Evolutionary conservation across 1,140 invertebrate genomes (phyloP), one percentile per base, ranked within the genome.

Genomic region (Cepaea nemoralis): DNA sequence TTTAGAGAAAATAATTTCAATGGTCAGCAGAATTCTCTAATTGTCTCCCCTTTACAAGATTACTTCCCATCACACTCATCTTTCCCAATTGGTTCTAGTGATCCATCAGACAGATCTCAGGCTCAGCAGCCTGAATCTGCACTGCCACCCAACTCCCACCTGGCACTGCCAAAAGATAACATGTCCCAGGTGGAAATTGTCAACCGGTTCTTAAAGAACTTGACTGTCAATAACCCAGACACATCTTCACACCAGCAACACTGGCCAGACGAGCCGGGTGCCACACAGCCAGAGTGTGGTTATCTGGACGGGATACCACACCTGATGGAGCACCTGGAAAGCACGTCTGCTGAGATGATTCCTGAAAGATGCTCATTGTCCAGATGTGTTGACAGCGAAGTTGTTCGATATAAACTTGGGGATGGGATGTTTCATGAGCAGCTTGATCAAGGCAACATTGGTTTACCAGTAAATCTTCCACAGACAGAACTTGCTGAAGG

Each of bases 121-220:
- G 12, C 12, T 16, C 8, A 16, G 27, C 75, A 37, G 0, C 42
- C 8, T 1, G 45, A 77, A 37, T n/a, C 12, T 22, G 10, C 42
- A 35, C 5, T 24, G 14, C n/a, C 35, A 63, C 50, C 50, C 1
- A 59, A 8, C 27, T 63, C 35, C 40, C n/a, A 45, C 19, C 22
- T 42, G 27, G 22, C 19, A 33, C 66, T 78, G 35, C 77, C 77
- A 10, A 78, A 78, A 69, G 59, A 78, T 27, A 78, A 78, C 33
- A 78, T 78, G 77, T 45, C 37, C n/a, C 77, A 78, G 6, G 55
- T 35, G 8, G 77, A 78, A 69, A 78, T 78, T 35, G 77, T 78
- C 2, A 67, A 78, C 33, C 33, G 77, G 33, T 78, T 59, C 39
- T 40, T 78, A 33, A 69, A 78, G n/a, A 78, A 78, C 19, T 69